Evolutionary conservation across 2,113 vertebrate species (phyloP), one percentile per base, ranked within the genome.

Genomic region (Oryzias javanicus): DNA sequence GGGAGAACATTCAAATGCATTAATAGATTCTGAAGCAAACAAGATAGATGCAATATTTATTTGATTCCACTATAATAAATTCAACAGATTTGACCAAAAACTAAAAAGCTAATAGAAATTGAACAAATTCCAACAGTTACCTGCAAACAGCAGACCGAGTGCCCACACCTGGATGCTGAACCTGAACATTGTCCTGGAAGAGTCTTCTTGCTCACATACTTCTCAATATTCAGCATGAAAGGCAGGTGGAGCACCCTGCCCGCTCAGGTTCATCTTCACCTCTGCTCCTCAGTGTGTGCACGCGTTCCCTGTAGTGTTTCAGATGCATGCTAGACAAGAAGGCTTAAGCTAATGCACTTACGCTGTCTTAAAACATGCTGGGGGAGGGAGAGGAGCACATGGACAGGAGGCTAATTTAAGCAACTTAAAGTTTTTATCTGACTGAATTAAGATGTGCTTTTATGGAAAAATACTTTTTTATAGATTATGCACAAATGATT

Each of bases 271-370:
- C 89, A 88, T 85, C 68, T 24, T 68, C 64, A 55, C 46, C 55
- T 62, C 51, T 64, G 22, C 65, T 68, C 69, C 67, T 74, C 62
- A 42, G 17, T 49, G 70, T 67, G 57, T 69, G 59, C 42, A 45
- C 66, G 70, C 18, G 60, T 71, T 71, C 64, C 81, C 72, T 84
- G 62, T 56, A 78, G 56, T 27, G 64, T 78, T 22, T 81, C 47
- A 74, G 73, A 74, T 81, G 47, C 68, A 73, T 88, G 84, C 76
- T 83, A 89, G 89, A 90, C 91, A 87, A 85, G 78, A 49, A 49
- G 80, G 91, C 93, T 97, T 96, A 95, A 86, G 45, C 46, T 94
- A 94, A 96, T 89, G 81, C 75, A 89, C 84, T 89, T 89, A 90
- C 53, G 72, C 46, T 74, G 83, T 81, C 81, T 89, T 85, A 78